Evolutionary conservation across 2,113 vertebrate species (phyloP), one percentile per base, ranked within the genome.

Genomic region (Solea solea): DNA sequence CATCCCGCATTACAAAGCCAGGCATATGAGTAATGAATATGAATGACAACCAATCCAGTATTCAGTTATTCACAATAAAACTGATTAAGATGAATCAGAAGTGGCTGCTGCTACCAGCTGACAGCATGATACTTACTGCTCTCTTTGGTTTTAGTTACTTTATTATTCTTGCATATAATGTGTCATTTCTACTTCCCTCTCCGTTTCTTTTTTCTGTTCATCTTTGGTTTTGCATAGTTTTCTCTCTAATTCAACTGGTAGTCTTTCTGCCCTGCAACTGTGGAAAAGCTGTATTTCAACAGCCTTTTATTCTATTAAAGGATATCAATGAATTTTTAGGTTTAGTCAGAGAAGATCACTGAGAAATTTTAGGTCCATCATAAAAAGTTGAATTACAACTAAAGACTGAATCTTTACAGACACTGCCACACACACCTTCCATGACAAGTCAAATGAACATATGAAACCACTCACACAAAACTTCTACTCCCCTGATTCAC

Each of bases 41-140:
- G 51, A 69, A 69, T 64, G 50, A 61, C 15, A 66, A 71, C 57
- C 39, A 16, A 70, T 63, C 78, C 60, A 52, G 42, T 72, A 58
- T 78, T 78, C 75, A 78, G 51, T 79, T 83, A 70, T 72, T 76
- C 72, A 76, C 75, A 81, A 63, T 64, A 74, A 42, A 56, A 61
- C 51, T 75, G 68, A 80, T 82, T 64, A 80, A 68, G 69, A 75
- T 62, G 46, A 78, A 60, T 76, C 39, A 54, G 51, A 72, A 39
- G 64, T 27, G 27, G 21, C 21, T 21, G 21, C 57, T 70, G 51
- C 49, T 25, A 60, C 45, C 41, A 42, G 64, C 76, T 79, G 71
- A 66, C 73, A 78, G 45, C 55, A 52, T 55, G 53, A 63, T 59
- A 56, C 34, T 49, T 7, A 61, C 41, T 48, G 69, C 40, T 68